phyloP scores from a whole-genome alignment of 2,797 vertebrate genomes.

The Anguilla anguilla region DNA sequence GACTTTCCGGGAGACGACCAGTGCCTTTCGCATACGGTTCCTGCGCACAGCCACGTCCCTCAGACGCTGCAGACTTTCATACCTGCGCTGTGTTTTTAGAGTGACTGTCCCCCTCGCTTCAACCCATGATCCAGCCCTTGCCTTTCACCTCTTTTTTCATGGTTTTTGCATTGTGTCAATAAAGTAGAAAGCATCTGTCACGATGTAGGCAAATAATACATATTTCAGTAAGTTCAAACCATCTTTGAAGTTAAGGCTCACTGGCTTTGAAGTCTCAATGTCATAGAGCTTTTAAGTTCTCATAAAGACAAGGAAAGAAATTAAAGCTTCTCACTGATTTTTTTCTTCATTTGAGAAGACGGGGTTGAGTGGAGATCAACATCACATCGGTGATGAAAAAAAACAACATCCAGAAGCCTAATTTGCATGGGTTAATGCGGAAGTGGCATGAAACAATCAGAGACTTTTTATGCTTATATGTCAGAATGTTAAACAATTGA shows the following conservation, averaged over 20 bases:
- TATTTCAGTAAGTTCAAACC: slow-evolving; percentile 65
- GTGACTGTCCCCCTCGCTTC: slow-evolving; percentile 6
- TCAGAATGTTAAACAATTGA: slow-evolving; percentile 22
- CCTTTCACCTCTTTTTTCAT: slow-evolving; percentile 1
- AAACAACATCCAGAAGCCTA: slow-evolving; percentile 17
- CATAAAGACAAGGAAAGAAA: slow-evolving; percentile 49
- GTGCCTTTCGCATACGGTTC: slow-evolving; percentile 42
- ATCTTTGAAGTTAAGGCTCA: slow-evolving; percentile 63
- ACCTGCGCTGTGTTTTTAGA: slow-evolving; percentile 39
- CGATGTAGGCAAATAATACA: slow-evolving; percentile 57
- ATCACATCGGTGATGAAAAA: slow-evolving; percentile 20
- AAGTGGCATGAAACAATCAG: slow-evolving; percentile 27
- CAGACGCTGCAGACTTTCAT: slow-evolving; percentile 39
- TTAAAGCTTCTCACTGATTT: slow-evolving; percentile 44
- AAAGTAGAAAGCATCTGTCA: slow-evolving; percentile 55
- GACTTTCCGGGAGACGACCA: slow-evolving; percentile 60
- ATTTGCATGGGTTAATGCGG: slow-evolving; percentile 21
- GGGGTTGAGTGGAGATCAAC: slow-evolving; percentile 37
- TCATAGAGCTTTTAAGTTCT: slow-evolving; percentile 65
- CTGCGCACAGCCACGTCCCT: slow-evolving; percentile 40
- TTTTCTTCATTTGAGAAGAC: slow-evolving; percentile 28
- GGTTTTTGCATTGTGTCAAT: slow-evolving; percentile 53
- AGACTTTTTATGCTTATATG: slow-evolving; percentile 40
- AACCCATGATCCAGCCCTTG: slow-evolving; percentile 6
- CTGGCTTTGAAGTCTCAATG: slow-evolving; percentile 71